Evolutionary conservation across 1,140 invertebrate genomes (phyloP), one percentile per base, ranked within the genome.

Genomic region (Saccostrea glomerata): DNA sequence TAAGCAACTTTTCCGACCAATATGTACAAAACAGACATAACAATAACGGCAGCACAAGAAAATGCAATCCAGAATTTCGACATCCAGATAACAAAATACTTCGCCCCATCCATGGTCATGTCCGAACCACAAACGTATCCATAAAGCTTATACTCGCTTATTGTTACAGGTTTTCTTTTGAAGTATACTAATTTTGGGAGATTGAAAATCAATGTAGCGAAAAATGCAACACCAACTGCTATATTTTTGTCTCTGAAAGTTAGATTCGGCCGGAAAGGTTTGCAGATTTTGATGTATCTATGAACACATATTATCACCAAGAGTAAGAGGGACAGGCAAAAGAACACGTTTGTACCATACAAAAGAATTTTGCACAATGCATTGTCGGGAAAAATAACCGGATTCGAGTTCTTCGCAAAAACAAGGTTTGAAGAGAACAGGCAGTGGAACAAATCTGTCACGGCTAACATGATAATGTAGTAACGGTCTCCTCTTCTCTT

Each of bases 391-490:
- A 85, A 85, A 23, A 63, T 0, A 36, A 85, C n/a, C 36, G 84
- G 84, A n/a, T 60, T 60, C 23, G 55, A 63, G 58, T 85, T 85
- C 56, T 85, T 85, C n/a, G 58, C 56, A 60, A 85, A 63, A 23
- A 63, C 56, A 20, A 85, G 55, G 12, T n/a, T 40, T 13, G 84
- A 85, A n/a, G 84, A 85, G 30, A 85, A 60, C 30, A 85, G 17
- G 47, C 84, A 60, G 25, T 85, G 84, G 5, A 58, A 20, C 20
- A 85, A 85, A 36, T 85, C 84, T 36, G 30, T 17, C 6, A 40
- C 25, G 2, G 84, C 84, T 20, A 85, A 25, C 25, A 85, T 17
- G 20, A 63, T 60, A 0, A 85, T 60, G 84, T 56, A 85, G 25
- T 56, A 85, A 23, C 84, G 4, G 30, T 63, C 84, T 13, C 47